phyloP scores from a whole-genome alignment of 2,888 invertebrate genomes.

The Xylocampa areola region DNA sequence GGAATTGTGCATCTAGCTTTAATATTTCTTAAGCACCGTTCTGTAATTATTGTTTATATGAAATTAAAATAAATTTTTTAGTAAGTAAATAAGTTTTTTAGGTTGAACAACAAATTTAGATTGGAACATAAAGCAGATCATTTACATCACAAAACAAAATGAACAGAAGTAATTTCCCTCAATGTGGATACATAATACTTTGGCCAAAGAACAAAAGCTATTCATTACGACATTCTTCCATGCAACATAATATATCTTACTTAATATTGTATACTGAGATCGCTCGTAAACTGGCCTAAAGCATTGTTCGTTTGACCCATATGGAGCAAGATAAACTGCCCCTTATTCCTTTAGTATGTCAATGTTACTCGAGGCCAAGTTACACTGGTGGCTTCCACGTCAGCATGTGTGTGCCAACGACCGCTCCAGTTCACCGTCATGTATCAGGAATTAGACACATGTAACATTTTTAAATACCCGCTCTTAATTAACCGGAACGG shows the following conservation, averaged over 20 bases:
- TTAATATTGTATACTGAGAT: conserved; percentile 49
- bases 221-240: conserved; percentile 41
- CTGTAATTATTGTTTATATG: too few species aligned
- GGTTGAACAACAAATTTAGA: too few species aligned
- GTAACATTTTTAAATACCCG: conserved; percentile 70
- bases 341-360: conserved; percentile 45
- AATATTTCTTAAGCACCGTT: too few species aligned
- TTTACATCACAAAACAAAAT: conserved; percentile 34
- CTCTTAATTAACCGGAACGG: conserved; percentile 66
- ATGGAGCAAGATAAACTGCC: conserved; percentile 43
- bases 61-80: too few species aligned
- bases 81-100: too few species aligned
- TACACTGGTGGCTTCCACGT: conserved; percentile 46
- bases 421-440: conserved; percentile 68
- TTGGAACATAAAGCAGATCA: conserved; percentile 18
- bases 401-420: conserved; percentile 64
- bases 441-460: conserved; percentile 66
- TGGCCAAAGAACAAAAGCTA: conserved; percentile 36
- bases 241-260: conserved; percentile 55
- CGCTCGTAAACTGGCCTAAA: conserved; percentile 47
- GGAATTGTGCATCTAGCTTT: too few species aligned
- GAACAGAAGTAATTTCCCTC: conserved; percentile 19
- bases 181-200: conserved; percentile 32
- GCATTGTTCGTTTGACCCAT: conserved; percentile 55
- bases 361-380: conserved; percentile 49